A percentile compares a stretch with the other conserved stretches of the same genome.
Evolutionary conservation across 2,113 vertebrate genomes (phyloP).

Genomic region (Romanogobio albipinnatus): DNA sequence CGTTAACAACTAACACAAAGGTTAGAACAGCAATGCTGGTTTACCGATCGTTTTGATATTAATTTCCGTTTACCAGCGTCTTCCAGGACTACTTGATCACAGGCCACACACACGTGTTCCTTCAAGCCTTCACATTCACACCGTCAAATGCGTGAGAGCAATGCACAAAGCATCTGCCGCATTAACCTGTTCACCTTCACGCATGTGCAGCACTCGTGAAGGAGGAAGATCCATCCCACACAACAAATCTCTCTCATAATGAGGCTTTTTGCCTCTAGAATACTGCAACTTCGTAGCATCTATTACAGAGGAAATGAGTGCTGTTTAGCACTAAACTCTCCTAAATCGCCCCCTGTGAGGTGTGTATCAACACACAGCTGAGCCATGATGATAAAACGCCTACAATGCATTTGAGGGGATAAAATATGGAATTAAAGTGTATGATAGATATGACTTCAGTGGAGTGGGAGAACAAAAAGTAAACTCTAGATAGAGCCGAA

Average conservation of each 20-base stretch:
- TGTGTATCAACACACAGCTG: background rate
- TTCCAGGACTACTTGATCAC: conserved; percentile 6
- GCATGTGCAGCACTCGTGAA: conserved; percentile 47
- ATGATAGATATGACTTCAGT: conserved; percentile 22
- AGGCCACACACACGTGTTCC: background rate
- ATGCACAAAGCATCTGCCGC: conserved; percentile 48
- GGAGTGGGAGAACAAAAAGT: conserved; percentile 48
- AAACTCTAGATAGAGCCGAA: conserved; percentile 42
- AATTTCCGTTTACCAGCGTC: background rate
- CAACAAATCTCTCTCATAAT: conserved; percentile 51
- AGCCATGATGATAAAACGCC: background rate
- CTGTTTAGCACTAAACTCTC: conserved; percentile 39
- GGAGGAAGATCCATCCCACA: conserved; percentile 51
- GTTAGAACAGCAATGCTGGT: background rate
- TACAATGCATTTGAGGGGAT: background rate
- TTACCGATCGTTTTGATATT: background rate
- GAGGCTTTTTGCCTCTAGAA: conserved; percentile 41
- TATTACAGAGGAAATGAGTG: conserved; percentile 44
- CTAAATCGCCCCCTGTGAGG: background rate
- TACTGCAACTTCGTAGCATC: conserved; percentile 43
- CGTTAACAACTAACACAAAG: background rate
- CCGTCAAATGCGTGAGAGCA: conserved; percentile 7
- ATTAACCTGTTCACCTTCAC: conserved; percentile 56
- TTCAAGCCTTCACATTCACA: background rate
- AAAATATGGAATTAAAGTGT: conserved; percentile 39